Conservation (phyloP, 2,113 vertebrate genomes). For the Cinclus cinclus region DNA sequence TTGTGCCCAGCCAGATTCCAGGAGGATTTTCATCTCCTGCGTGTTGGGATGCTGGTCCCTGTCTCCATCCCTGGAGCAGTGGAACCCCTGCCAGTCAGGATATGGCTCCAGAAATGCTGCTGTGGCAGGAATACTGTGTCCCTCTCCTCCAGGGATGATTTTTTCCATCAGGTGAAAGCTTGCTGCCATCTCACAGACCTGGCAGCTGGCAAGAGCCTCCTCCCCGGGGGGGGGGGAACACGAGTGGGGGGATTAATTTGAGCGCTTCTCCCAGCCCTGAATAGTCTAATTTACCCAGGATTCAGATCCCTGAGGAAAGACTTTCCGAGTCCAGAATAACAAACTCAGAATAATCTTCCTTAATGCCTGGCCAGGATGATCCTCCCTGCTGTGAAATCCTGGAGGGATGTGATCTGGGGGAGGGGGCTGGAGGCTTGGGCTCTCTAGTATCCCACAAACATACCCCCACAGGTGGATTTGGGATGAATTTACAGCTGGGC, state of each 20-base stretch:
- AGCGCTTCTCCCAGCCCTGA: background rate
- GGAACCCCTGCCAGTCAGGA: background rate
- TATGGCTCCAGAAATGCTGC: background rate
- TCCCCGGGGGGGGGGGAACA: background rate
- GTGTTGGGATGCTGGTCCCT: background rate
- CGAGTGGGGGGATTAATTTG: background rate
- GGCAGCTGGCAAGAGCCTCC: background rate
- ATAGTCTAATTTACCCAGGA: conserved; percentile 13
- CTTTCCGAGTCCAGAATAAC: conserved; percentile 5
- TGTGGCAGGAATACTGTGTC: fast-evolving
- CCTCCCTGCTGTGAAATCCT: background rate
- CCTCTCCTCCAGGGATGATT: background rate
- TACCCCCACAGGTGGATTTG: fast-evolving
- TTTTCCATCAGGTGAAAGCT: background rate
- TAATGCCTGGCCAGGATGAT: background rate
- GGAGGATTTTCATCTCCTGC: background rate
- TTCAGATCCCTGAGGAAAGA: conserved; percentile 25
- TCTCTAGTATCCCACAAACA: fast-evolving
- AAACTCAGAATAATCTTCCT: conserved; percentile 23
- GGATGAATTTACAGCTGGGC: background rate
- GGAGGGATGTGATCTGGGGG: background rate
- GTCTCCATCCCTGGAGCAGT: background rate
- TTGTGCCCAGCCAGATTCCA: background rate
- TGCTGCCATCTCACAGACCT: background rate
- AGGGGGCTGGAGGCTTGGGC: background rate